Base-by-base conservation (phyloP, 2,888 invertebrate species). In the Atethmia centrago region DNA sequence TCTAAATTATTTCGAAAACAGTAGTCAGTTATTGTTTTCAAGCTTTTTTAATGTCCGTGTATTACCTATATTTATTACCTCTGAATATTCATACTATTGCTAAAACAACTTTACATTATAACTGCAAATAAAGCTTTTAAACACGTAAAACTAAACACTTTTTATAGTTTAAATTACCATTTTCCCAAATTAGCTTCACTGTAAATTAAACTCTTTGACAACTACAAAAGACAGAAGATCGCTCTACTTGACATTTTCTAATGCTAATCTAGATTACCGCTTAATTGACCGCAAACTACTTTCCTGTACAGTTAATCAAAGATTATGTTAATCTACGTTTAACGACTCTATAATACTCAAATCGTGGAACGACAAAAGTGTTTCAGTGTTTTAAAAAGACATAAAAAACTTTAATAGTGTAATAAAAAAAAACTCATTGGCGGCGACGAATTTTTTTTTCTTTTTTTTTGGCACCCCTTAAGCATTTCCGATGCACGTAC, bases 401-500 rank as follows among this genome's bases (percentile, higher is more conserved):
- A 66, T 85, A 85, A 82, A 56, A 84, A 79, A 69, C 45, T 49
- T 73, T 79, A 74, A 87, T 71, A 63, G 77, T 58, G 59, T 42
- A 56, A 71, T 81, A 80, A 86, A 84, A 85, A 71, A 73, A 56
- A 65, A 5, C 3, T 56, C 68, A 31, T 70, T 55, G 83, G 83
- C 87, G 85, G 80, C 85, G 69, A 79, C 69, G 21, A 1, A 0
- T 53, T 10, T 64, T 78, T 45, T 61, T 71, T 71, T 72, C 81
- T 85, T 87, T 42, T 82, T 75, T 74, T 70, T 85, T 81, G 83
- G 88, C 88, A 87, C 81, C 83, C 70, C 79, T 86, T 85, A 86
- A 90, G 87, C 82, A 90, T 92, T 93, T 93, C 92, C 92, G 93
- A 90, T 88, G 73, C 89, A 90, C 89, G 90, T 87, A 82, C 82